Base-by-base conservation (phyloP, 2,113 vertebrate species). In the Fulmarus glacialis region DNA sequence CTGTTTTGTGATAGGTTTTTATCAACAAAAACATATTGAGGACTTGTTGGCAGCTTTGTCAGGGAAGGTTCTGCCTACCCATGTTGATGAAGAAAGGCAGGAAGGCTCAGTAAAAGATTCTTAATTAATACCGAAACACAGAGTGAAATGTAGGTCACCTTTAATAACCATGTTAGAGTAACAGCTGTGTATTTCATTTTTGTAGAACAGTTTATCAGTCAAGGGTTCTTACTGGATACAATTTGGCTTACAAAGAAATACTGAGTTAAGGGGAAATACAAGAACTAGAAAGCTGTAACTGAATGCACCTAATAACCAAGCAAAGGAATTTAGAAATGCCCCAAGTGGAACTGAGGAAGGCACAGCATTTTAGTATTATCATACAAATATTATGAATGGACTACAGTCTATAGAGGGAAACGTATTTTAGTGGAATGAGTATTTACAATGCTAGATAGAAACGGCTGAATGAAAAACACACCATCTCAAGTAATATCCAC, bases 101-200 rank as follows among this genome's bases (percentile, higher is more conserved):
- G 48, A 91, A 93, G 45, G 53, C 27, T 64, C 77, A 75, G 45
- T 72, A 79, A 79, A 93, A 91, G 72, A 74, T 67, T 55, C 42
- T 96, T 91, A 96, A 97, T 96, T 95, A 97, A 93, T 58, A 87
- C 26, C 4, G 3, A 81, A 81, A 78, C 42, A 79, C 2, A 32
- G 50, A 86, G 66, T 60, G 79, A 95, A 97, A 91, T 85, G 74
- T 58, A 93, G 92, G 92, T 93, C 87, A 75, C 74, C 72, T 89
- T 75, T 90, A 94, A 93, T 60, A 82, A 94, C 56, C 47, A 20
- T 11, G 47, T 48, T 72, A 62, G 55, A 89, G 47, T 59, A 79
- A 50, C 89, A 94, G 87, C 68, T 91, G 83, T 16, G 45, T 71
- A 79, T 59, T 83, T 90, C 45, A 22, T 7, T 87, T 66, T 4